Conservation (phyloP, 2,797 vertebrate genomes). For the Heterohyrax brucei region DNA sequence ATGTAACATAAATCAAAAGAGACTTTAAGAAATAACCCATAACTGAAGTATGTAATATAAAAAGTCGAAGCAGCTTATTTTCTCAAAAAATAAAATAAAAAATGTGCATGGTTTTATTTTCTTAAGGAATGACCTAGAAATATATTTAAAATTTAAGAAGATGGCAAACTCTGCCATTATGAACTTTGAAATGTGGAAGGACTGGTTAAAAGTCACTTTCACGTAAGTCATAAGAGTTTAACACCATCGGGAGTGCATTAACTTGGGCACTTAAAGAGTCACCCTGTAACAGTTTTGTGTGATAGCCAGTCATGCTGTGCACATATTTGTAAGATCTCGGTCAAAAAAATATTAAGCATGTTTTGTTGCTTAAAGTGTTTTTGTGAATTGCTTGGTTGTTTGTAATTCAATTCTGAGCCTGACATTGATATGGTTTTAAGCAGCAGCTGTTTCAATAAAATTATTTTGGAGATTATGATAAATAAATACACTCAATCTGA, state of each 20-base stretch:
- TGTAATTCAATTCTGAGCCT: constrained; percentile 91
- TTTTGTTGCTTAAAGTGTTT: constrained; percentile 90
- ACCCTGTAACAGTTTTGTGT: constrained; percentile 58
- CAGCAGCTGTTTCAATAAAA: constrained; percentile 88
- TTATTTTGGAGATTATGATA: constrained; percentile 90
- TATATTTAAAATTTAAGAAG: constrained; percentile 63
- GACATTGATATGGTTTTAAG: constrained; percentile 84
- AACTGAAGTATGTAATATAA: constrained; percentile 71
- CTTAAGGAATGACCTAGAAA: constrained; percentile 49
- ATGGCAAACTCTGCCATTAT: constrained; percentile 22
- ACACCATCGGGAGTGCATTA: not conserved
- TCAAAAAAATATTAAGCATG: constrained; percentile 89
- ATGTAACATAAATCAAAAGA: constrained; percentile 79
- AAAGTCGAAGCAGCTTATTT: constrained; percentile 58
- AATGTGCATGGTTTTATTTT: constrained; percentile 71
- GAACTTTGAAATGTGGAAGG: not conserved
- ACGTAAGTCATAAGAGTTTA: not conserved
- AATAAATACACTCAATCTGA: constrained; percentile 89
- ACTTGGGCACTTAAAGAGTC: not conserved
- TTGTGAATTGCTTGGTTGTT: constrained; percentile 90
- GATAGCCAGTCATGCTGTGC: constrained; percentile 79
- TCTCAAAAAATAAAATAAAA: not conserved
- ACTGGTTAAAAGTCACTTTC: constrained; percentile 20
- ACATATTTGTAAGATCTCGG: constrained; percentile 83
- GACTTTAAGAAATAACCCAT: constrained; percentile 53